A percentile compares a stretch with the other conserved stretches of the same genome.
Conservation (phyloP, 1,140 invertebrate species). For the Oreohelix idahoensis region DNA sequence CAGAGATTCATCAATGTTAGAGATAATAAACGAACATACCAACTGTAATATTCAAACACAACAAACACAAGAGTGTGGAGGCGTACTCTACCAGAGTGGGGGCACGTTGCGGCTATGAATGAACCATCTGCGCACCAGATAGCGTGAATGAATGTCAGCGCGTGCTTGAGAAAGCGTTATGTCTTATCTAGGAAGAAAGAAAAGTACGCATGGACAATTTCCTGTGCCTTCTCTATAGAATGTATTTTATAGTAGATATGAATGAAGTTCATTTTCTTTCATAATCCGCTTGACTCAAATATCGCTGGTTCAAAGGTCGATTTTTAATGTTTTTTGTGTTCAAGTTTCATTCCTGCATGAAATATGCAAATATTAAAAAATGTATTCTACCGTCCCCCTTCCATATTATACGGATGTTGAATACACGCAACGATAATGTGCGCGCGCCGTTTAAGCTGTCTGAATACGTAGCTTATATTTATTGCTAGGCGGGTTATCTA, state of each 20-base stretch:
- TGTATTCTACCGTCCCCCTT: not conserved
- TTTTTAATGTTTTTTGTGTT: not conserved
- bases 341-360: not conserved
- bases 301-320: not conserved
- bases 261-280: not conserved
- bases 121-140: conserved; percentile 4
- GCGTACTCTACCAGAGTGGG: not conserved
- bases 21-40: too few species aligned
- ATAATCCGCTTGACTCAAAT: not conserved
- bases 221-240: not conserved
- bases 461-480: too few species aligned
- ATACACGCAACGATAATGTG: too few species aligned
- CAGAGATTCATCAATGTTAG: too few species aligned
- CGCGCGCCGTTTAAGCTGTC: too few species aligned
- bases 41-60: not conserved
- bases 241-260: not conserved
- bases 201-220: conserved; percentile 6
- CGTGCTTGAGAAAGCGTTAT: not conserved
- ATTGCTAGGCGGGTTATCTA: too few species aligned
- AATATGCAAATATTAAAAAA: not conserved
- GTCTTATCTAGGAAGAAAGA: not conserved
- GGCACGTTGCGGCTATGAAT: not conserved
- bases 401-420: not conserved
- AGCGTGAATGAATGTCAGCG: not conserved
- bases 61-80: not conserved